These are phyloP conservation scores for Galerucella pusilla DNA, from an alignment of 2,888 invertebrate species.

Conservation along the genomic window DNA sequence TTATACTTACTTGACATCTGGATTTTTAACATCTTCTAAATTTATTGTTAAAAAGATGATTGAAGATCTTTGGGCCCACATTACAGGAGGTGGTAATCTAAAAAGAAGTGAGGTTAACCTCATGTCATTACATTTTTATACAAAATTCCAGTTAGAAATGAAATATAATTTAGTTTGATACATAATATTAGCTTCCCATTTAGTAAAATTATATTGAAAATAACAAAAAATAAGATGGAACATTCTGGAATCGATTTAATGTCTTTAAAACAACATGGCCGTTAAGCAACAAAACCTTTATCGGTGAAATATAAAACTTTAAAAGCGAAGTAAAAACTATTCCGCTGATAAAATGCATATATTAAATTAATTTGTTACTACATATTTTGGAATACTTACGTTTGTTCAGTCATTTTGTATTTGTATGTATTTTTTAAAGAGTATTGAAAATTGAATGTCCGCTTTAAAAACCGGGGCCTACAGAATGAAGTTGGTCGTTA, in stretches of 20 bases:
- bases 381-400: conserved; percentile 49
- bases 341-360: neutral
- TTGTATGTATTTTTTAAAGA: conserved; percentile 40
- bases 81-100: conserved; percentile 82
- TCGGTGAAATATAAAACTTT: conserved; percentile 4
- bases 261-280: conserved; percentile 58
- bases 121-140: conserved; percentile 17
- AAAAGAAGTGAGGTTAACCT: conserved; percentile 57
- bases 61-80: conserved; percentile 93
- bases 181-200: neutral
- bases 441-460: conserved; percentile 36
- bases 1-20: conserved; percentile 76
- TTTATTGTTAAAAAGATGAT: conserved; percentile 89
- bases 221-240: conserved; percentile 41
- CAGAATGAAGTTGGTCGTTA: conserved; percentile 45
- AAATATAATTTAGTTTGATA: neutral
- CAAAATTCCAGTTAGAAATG: neutral
- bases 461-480: conserved; percentile 42
- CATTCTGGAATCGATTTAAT: conserved; percentile 59
- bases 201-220: neutral
- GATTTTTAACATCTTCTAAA: conserved; percentile 89
- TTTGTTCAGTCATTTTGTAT: conserved; percentile 56
- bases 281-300: conserved; percentile 38
- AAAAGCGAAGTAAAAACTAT: neutral
- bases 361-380: neutral